Base-by-base conservation (phyloP, 2,113 vertebrate genomes). In the Sula dactylatra region DNA sequence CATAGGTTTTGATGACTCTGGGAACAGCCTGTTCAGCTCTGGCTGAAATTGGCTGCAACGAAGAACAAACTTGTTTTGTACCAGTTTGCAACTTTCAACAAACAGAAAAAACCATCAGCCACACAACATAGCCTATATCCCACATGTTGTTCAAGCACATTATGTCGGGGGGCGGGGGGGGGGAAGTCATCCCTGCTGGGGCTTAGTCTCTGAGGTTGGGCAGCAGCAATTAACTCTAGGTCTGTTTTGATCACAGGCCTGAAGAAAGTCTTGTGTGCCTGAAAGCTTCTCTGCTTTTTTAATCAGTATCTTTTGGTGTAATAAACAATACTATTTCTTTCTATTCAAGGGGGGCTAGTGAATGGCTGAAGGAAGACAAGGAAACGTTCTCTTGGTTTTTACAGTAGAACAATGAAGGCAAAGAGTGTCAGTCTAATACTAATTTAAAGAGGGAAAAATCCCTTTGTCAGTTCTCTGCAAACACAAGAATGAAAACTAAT, bases 1-100 rank as follows among this genome's bases (percentile, higher is more conserved):
- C 95, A 97, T 77, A 97, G 96, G 97, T 96, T 97, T 96, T 95
- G 97, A 97, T 96, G 97, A 95, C 97, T 97, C 95, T 94, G 95
- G 97, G 96, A 97, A 97, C 97, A 97, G 96, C 91, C 96, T 97
- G 94, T 74, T 97, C 94, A 45, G 96, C 94, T 95, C 96, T 77
- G 96, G 96, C 94, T 97, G 95, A 96, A 97, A 97, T 96, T 97
- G 96, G 95, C 97, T 97, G 97, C 91, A 95, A 97, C 0, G 78
- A 94, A 96, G 96, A 97, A 96, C 96, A 97, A 96, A 96, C 94
- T 95, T 97, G 95, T 97, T 97, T 97, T 93, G 96, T 96, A 96
- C 97, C 96, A 94, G 87, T 95, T 93, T 97, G 94, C 82, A 95
- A 97, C 96, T 96, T 97, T 96, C 96, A 96, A 95, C 96, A 97